Evolutionary conservation across 2,888 invertebrate species (phyloP), one percentile per base, ranked within the genome.

Genomic region (Amitus sp.): DNA sequence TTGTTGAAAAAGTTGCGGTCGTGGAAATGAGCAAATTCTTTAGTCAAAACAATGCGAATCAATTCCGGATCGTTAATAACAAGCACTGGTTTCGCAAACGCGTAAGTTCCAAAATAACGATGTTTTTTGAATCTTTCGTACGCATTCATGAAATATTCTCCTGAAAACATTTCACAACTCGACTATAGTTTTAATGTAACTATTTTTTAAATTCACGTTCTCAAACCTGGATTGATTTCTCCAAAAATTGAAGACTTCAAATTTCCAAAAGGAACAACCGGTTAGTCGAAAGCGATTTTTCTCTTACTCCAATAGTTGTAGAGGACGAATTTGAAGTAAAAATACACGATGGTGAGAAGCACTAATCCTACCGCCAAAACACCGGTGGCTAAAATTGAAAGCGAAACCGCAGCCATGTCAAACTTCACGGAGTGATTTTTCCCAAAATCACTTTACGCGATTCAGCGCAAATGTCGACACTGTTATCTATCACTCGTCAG

Each of bases 1-100:
- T 74, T 65, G 40, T 64, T 61, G 13, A 70, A 56, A 9, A 74
- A 17, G 19, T 69, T 70, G 12, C 73, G 73, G 53, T 75, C 77
- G 45, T 72, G 71, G 60, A 79, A 78, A 56, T 72, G 61, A 0
- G 33, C 7, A 45, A 77, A 79, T 47, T 77, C 76, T 43, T 76
- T 75, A 3, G 73, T 70, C 4, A 77, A 43, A 6, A 77, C 49
- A 6, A 53, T 40, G 49, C 67, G 71, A 19, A 75, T 69, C 1
- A 75, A 18, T n/a, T 77, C 73, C 5, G 76, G 71, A 47, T 78
- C 75, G 48, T 69, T 58, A 1, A 77, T 43, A 2, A 77, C 43
- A 7, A 77, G 56, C 0, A 42, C 49, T 2, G 73, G 74, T 7
- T 70, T 66, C 55, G 64, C 49, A 34, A 73, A 60, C 13, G 61